Evolutionary conservation across 1,140 invertebrate species (phyloP).

Genomic region (Drosophila lini): DNA sequence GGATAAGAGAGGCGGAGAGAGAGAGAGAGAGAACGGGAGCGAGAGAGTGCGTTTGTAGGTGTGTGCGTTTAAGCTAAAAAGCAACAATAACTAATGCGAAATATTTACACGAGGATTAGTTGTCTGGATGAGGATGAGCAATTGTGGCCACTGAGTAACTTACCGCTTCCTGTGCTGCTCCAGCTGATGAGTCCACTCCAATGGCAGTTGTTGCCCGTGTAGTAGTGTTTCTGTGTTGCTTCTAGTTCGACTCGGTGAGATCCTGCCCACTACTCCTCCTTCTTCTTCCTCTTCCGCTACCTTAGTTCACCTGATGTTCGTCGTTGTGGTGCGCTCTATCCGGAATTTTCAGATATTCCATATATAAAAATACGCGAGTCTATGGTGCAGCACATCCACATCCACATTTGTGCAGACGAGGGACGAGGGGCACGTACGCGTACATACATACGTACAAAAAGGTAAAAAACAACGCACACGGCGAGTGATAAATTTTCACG

Average conservation of each 20-base stretch:
- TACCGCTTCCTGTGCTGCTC: conserved; percentile 68
- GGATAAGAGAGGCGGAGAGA: background rate
- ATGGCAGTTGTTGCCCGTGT: background rate
- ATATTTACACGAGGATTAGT: conserved; percentile 12
- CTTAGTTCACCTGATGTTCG: conserved; percentile 10
- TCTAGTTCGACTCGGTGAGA: conserved; percentile 5
- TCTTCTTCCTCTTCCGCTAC: conserved; percentile 13
- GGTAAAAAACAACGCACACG: conserved; percentile 66
- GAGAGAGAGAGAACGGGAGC: background rate
- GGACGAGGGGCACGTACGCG: conserved; percentile 60
- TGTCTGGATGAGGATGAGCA: background rate
- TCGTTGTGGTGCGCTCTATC: conserved; percentile 16
- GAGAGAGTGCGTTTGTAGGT: conserved; percentile 2
- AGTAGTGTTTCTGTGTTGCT: background rate
- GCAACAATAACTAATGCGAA: conserved; percentile 27
- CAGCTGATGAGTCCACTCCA: conserved; percentile 10
- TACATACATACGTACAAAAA: conserved; percentile 73
- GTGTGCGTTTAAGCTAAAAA: conserved; percentile 14
- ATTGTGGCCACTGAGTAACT: conserved; percentile 14
- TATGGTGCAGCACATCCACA: conserved; percentile 63
- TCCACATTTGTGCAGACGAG: conserved; percentile 61
- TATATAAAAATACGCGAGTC: conserved; percentile 61
- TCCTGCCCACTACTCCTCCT: conserved; percentile 6
- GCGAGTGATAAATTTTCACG: conserved; percentile 78
- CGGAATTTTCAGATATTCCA: conserved; percentile 54